Conservation (phyloP, 2,113 vertebrate species). For the Centropristis striata region DNA sequence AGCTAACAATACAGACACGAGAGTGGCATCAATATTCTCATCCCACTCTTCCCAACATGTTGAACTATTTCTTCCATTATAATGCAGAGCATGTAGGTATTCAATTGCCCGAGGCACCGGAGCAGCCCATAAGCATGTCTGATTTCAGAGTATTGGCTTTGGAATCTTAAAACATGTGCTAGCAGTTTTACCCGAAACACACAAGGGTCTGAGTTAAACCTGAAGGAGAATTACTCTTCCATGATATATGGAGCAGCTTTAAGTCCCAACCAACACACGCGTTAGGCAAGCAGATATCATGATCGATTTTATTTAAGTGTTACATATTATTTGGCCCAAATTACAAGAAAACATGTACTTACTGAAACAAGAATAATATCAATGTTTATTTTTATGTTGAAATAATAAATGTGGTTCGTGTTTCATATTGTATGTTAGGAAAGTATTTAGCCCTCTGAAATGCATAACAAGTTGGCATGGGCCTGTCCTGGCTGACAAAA, state of each 20-base stretch:
- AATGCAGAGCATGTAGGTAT: slow-evolving; percentile 23
- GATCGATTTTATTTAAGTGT: slow-evolving; percentile 18
- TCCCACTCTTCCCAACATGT: slow-evolving; percentile 1
- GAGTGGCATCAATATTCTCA: slow-evolving; percentile 9
- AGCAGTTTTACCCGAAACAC: slow-evolving; percentile 14
- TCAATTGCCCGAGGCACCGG: slow-evolving; percentile 24
- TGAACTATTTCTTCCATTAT: slow-evolving; percentile 5
- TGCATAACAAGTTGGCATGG: background rate
- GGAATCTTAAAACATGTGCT: slow-evolving; percentile 59
- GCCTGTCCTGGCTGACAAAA: background rate
- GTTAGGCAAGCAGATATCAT: slow-evolving; percentile 4
- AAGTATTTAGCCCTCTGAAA: slow-evolving; percentile 11
- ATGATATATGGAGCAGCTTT: slow-evolving; percentile 9
- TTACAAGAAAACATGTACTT: background rate
- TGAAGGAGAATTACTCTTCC: slow-evolving; percentile 43
- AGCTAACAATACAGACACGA: slow-evolving; percentile 4
- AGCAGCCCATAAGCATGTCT: slow-evolving; percentile 35
- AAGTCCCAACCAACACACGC: slow-evolving; percentile 31
- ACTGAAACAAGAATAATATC: background rate
- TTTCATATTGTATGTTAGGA: background rate
- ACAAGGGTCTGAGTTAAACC: slow-evolving; percentile 31
- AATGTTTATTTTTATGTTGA: background rate
- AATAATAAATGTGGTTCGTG: background rate
- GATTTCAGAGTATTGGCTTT: slow-evolving; percentile 44
- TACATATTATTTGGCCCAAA: slow-evolving; percentile 1